Conservation (phyloP, 1,140 invertebrate species). For the Plectrocnemia conspersa region DNA sequence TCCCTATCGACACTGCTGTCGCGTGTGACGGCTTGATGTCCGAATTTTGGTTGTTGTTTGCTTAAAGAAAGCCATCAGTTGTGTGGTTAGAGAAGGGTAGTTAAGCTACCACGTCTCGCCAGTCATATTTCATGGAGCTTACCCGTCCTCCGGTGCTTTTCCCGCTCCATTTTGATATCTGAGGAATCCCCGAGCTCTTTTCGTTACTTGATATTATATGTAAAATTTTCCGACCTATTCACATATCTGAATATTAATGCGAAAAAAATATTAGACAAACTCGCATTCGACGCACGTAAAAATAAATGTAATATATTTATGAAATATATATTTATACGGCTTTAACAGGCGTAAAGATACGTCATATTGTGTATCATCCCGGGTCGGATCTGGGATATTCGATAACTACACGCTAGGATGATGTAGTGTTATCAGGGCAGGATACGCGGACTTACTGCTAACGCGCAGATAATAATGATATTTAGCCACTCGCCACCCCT, state of each 20-base stretch:
- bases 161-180: constrained; percentile 9
- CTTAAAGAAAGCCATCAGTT: no score
- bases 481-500: constrained; percentile 8
- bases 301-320: no score
- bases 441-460: constrained; percentile 15
- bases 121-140: constrained; percentile 34
- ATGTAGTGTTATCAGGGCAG: constrained; percentile 7
- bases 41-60: no score
- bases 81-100: no score
- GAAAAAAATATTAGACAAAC: no score
- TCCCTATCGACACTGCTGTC: no score
- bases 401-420: constrained; percentile 2
- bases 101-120: constrained; percentile 33
- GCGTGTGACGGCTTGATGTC: no score
- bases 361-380: no score
- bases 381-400: constrained; percentile 10
- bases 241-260: no score
- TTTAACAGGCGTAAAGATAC: no score
- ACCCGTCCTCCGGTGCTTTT: constrained; percentile 19
- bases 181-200: constrained; percentile 19
- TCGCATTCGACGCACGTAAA: no score
- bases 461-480: constrained; percentile 22
- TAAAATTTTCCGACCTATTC: background rate
- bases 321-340: no score
- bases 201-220: constrained; percentile 26